Evolutionary conservation across 2,113 vertebrate genomes (phyloP).

Genomic region (Pteronura brasiliensis): DNA sequence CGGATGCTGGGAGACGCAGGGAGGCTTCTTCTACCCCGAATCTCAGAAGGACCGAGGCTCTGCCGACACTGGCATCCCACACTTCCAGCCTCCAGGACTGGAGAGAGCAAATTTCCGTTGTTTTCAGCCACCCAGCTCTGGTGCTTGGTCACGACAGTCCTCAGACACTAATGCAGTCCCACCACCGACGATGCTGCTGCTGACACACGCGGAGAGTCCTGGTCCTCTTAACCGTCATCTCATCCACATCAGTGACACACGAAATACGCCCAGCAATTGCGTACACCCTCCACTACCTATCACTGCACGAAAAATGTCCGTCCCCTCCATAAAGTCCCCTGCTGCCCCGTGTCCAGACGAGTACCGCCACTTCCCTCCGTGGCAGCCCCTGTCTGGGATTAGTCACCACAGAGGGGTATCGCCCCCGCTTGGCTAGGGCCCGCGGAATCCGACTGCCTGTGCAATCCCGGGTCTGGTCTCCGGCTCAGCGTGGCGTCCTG

Average conservation of each 20-base stretch:
- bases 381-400: not conserved
- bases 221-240: not conserved
- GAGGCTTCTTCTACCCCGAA: not conserved
- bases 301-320: not conserved
- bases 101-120: not conserved
- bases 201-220: not conserved
- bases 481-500: no score
- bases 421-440: not conserved
- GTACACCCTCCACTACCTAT: not conserved
- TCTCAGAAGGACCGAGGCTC: not conserved
- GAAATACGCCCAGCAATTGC: not conserved
- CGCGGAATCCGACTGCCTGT: not conserved
- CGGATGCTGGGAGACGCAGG: no score
- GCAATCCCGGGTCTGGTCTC: not conserved
- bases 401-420: no score
- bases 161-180: not conserved
- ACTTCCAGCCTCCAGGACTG: not conserved
- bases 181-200: not conserved
- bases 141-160: not conserved
- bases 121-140: not conserved
- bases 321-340: no score
- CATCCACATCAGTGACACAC: not conserved
- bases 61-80: not conserved
- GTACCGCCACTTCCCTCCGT: rapidly evolving
- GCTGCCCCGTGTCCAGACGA: not conserved